Evolutionary conservation across 2,797 vertebrate species (phyloP).

Genomic region (Aphelocoma californica): DNA sequence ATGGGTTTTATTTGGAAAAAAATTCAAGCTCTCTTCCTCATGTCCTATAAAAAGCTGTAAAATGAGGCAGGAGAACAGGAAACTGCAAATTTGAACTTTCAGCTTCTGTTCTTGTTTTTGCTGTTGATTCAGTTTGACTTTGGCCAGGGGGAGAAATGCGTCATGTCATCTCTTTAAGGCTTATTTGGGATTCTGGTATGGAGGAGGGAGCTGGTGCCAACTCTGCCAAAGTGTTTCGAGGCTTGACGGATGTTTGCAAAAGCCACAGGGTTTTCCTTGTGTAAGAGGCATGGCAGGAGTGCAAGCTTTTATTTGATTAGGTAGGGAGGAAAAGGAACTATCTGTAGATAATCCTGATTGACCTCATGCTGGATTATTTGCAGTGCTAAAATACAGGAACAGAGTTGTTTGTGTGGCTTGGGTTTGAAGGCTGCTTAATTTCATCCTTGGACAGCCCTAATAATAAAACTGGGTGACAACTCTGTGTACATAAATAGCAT

Average conservation of each 20-base stretch:
- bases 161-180: neutral
- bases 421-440: neutral
- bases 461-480: neutral
- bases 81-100: constrained; percentile 1
- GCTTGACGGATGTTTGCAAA: constrained; percentile 27
- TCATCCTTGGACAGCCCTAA: neutral
- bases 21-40: neutral
- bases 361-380: neutral
- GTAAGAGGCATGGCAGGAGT: constrained; percentile 2
- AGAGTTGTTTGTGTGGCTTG: neutral
- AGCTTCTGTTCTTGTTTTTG: constrained; percentile 32
- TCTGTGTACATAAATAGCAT: neutral
- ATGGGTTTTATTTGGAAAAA: neutral
- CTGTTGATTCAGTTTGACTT: constrained; percentile 27
- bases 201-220: constrained; percentile 32
- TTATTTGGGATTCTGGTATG: constrained; percentile 16
- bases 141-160: neutral
- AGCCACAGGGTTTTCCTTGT: constrained; percentile 13
- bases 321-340: neutral
- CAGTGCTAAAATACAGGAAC: neutral
- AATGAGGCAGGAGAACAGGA: constrained; percentile 5
- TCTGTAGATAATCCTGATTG: neutral
- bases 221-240: constrained; percentile 1
- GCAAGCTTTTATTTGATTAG: neutral
- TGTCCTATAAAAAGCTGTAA: neutral